phyloP scores from a whole-genome alignment of 2,797 vertebrate species.

The Tenualosa thibaudeaui region DNA sequence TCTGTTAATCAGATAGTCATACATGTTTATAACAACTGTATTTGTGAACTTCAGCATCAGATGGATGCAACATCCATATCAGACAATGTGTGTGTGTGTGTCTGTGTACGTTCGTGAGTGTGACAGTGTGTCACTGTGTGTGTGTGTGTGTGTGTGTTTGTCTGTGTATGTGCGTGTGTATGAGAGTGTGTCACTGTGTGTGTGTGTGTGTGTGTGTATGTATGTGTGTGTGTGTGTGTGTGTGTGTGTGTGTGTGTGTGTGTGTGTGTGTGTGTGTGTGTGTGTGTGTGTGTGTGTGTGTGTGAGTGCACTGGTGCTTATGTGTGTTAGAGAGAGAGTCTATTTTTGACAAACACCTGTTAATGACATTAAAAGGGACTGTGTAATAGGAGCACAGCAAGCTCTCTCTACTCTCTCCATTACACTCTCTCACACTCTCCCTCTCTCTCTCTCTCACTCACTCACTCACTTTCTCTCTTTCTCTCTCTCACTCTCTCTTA shows the following conservation, averaged over 20 bases:
- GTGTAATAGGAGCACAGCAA: constrained; percentile 30
- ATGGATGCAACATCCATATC: constrained; percentile 24
- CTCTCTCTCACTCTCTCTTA: neutral
- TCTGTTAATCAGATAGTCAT: neutral
- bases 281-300: neutral
- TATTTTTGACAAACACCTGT: constrained; percentile 78
- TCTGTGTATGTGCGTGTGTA: neutral
- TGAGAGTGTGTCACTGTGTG: constrained; percentile 22
- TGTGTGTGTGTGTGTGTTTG: constrained; percentile 14
- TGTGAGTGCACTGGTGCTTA: constrained; percentile 4
- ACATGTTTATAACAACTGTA: constrained; percentile 1
- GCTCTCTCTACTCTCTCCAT: neutral
- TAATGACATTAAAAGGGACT: constrained; percentile 72
- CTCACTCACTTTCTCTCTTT: neutral
- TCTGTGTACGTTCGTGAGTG: neutral
- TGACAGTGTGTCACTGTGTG: neutral
- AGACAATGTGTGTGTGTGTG: neutral
- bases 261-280: constrained; percentile 28
- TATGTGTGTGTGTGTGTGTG: constrained; percentile 18
- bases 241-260: neutral
- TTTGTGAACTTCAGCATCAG: constrained; percentile 37
- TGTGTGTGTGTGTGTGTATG: neutral
- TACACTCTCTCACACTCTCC: neutral
- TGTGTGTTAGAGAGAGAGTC: constrained; percentile 39
- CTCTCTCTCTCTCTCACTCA: neutral